Evolutionary conservation across 2,888 invertebrate genomes (phyloP).

Genomic region (Galerucella nymphaeae): DNA sequence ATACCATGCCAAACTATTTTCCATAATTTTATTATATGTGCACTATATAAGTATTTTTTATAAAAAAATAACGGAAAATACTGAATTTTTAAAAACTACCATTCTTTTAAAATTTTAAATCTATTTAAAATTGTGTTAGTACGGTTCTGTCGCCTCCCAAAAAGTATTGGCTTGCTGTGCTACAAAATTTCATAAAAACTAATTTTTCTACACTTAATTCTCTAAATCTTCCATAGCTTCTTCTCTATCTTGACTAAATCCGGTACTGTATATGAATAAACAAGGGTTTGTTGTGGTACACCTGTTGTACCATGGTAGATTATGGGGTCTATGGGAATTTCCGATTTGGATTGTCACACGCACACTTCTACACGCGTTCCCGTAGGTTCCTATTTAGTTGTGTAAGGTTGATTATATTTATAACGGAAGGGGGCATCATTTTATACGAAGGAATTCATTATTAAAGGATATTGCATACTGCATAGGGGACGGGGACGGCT

Average conservation of each 20-base stretch:
- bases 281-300: slow-evolving; percentile 39
- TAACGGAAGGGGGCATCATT: slow-evolving; percentile 21
- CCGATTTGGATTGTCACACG: slow-evolving; percentile 54
- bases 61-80: too few species aligned
- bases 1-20: not conserved
- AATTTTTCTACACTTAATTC: too few species aligned
- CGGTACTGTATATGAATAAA: slow-evolving; percentile 2
- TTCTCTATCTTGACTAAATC: not conserved
- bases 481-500: slow-evolving; percentile 12
- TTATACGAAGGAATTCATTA: slow-evolving; percentile 18
- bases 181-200: too few species aligned
- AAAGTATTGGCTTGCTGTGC: too few species aligned
- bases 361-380: slow-evolving; percentile 51
- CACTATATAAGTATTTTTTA: too few species aligned
- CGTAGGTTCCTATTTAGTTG: slow-evolving; percentile 33
- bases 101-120: too few species aligned
- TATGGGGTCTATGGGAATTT: slow-evolving; percentile 52
- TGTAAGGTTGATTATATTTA: slow-evolving; percentile 29
- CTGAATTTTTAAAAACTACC: too few species aligned
- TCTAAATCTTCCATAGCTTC: slow-evolving; percentile 4
- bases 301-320: slow-evolving; percentile 38
- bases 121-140: too few species aligned
- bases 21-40: too few species aligned
- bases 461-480: slow-evolving; percentile 15
- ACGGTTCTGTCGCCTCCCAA: too few species aligned